These are phyloP conservation scores for Orientallactaga sibirica DNA, from an alignment of 2,797 vertebrate genomes.

Conservation along the genomic window DNA sequence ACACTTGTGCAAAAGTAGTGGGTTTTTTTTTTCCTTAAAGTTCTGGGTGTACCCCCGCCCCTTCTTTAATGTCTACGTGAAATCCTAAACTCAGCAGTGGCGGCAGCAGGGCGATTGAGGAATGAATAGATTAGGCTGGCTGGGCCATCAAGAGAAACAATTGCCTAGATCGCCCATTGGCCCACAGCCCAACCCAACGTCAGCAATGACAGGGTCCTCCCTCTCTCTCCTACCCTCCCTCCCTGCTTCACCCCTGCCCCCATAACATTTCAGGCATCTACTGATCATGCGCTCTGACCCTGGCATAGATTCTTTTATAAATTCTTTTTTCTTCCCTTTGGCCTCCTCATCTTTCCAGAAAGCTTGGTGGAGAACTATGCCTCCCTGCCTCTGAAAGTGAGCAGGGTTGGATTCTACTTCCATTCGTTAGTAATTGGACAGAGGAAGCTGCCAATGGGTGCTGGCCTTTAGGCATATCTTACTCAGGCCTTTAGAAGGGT, in stretches of 20 bases:
- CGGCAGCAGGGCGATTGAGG: slow-evolving; percentile 95
- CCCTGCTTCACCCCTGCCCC: background rate
- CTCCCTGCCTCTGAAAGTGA: background rate
- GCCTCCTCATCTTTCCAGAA: background rate
- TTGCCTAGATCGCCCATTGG: slow-evolving; percentile 94
- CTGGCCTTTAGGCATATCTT: background rate
- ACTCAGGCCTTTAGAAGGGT: background rate
- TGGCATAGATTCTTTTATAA: slow-evolving; percentile 72
- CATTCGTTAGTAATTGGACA: background rate
- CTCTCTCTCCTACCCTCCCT: background rate
- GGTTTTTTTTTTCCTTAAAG: slow-evolving; percentile 38
- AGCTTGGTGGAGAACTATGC: background rate
- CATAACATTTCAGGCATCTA: background rate
- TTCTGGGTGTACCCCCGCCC: slow-evolving; percentile 61
- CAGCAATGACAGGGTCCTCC: slow-evolving; percentile 92
- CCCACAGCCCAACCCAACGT: slow-evolving; percentile 92
- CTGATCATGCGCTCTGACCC: slow-evolving; percentile 91
- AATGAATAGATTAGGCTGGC: slow-evolving; percentile 95
- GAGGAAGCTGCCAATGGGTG: background rate
- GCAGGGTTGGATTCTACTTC: background rate
- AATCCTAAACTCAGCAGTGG: slow-evolving; percentile 93
- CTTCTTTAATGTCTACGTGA: slow-evolving; percentile 93
- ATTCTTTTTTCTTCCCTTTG: background rate
- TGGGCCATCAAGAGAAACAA: slow-evolving; percentile 95
- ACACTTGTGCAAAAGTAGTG: slow-evolving; percentile 82